Base-by-base conservation (phyloP, 2,113 vertebrate species). In the Dermatemys mawii region DNA sequence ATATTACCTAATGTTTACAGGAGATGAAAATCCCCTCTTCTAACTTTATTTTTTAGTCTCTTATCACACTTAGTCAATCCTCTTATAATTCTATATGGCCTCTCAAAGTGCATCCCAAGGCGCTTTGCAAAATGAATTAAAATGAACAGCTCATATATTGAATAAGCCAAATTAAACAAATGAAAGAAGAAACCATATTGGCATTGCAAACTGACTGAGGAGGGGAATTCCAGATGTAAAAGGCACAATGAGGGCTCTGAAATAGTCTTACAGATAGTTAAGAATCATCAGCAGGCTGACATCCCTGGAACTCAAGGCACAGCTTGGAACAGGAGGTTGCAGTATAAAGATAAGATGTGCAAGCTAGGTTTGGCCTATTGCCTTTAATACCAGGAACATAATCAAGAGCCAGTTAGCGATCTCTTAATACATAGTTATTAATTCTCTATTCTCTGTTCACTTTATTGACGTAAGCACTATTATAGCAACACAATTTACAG, bases 261-360 rank as follows among this genome's bases (percentile, higher is more conserved):
- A 48, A 16, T 5, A 38, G 51, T 2, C 73, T 78, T 3, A 14
- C 7, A 0, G 6, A 0, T 70, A 22, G 10, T 38, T 19, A 41
- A n/a, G 54, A 73, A 35, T 21, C 10, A 8, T 5, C 14, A 2
- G 0, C 8, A 17, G 76, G 35, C 19, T 0, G 2, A 27, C 41
- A 38, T 46, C 12, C 41, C 35, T 32, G 44, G 46, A 2, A 10
- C 26, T 21, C 0, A 3, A 38, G 84, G 54, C 84, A 4, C 38
- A 1, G 5, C 24, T 0, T 5, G 29, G 0, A 3, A 2, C 9
- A 38, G 84, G 4, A 7, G 67, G 54, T 41, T 46, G 19, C 0
- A 2, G 84, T 46, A 3, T 8, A 46, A 38, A 46, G 55, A 83
- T 79, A 60, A 22, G 35, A 55, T 27, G 63, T 63, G 32, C 55